These are phyloP conservation scores for Trichogramma pretiosum DNA, from an alignment of 1,140 invertebrate species.

Conservation along the genomic window DNA sequence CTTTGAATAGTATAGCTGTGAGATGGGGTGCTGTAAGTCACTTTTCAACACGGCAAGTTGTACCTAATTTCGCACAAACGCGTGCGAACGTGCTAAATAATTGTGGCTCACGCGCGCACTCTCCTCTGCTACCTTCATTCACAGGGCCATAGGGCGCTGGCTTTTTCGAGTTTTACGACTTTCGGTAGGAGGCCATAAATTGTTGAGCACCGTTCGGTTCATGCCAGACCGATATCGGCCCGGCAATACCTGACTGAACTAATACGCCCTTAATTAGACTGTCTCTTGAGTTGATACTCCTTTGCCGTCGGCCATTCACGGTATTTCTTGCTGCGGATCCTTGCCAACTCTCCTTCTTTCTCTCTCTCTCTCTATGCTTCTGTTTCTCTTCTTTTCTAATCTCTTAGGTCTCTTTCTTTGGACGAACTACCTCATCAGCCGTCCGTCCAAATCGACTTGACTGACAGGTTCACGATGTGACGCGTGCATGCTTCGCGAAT, in stretches of 20 bases:
- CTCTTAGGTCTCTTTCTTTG: not conserved
- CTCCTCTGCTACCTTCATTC: not conserved
- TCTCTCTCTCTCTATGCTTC: not conserved
- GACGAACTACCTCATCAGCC: no score
- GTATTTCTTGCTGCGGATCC: not conserved
- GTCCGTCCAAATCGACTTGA: no score
- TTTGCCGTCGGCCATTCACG: not conserved
- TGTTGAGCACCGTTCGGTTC: slow-evolving; percentile 29
- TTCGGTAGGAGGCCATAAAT: slow-evolving; percentile 34
- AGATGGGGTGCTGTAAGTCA: no score
- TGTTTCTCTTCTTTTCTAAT: not conserved
- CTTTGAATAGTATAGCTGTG: no score
- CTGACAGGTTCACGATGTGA: not conserved
- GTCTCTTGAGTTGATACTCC: slow-evolving; percentile 23
- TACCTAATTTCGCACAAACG: no score
- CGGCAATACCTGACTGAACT: slow-evolving; percentile 33
- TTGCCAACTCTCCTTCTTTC: not conserved
- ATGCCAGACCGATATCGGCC: slow-evolving; percentile 33
- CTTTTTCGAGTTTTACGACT: slow-evolving; percentile 39
- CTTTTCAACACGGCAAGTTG: no score
- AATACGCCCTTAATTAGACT: slow-evolving; percentile 38
- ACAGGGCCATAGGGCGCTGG: no score
- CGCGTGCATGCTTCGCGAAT: no score
- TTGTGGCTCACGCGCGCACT: not conserved
- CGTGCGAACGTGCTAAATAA: no score